phyloP scores from a whole-genome alignment of 2,797 vertebrate species.

The Karalla daura region DNA sequence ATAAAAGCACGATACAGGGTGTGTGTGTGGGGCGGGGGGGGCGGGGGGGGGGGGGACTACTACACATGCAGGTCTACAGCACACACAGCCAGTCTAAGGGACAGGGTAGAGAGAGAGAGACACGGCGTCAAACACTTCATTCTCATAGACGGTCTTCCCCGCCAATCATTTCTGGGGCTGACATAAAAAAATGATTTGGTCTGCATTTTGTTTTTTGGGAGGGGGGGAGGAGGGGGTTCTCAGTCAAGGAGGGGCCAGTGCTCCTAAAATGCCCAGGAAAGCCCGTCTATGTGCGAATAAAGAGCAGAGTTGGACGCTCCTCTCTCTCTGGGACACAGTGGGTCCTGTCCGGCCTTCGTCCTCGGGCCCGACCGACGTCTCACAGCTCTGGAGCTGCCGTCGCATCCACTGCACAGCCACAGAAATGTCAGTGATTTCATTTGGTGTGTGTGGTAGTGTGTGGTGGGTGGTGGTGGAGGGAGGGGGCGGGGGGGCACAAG shows the following conservation, averaged over 20 bases:
- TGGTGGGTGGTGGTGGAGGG: too few relatives aligned
- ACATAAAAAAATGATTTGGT: constrained; percentile 53
- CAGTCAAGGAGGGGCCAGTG: too few relatives aligned
- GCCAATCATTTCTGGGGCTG: constrained; percentile 45
- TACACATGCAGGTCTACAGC: constrained; percentile 82
- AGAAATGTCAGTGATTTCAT: constrained; percentile 75
- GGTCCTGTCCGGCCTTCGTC: too few relatives aligned
- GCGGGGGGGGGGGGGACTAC: too few relatives aligned
- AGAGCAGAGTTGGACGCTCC: neutral
- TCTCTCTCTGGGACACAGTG: constrained; percentile 18
- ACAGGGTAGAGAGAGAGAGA: constrained; percentile 78
- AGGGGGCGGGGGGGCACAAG: too few relatives aligned
- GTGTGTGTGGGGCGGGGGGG: too few relatives aligned
- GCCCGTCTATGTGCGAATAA: neutral
- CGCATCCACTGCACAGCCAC: constrained; percentile 69
- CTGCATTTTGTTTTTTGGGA: constrained; percentile 29
- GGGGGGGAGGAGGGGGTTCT: too few relatives aligned
- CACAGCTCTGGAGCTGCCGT: too few relatives aligned
- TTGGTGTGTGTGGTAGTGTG: constrained; percentile 35
- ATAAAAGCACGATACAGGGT: constrained; percentile 74
- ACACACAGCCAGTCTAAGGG: constrained; percentile 87
- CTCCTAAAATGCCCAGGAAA: constrained; percentile 27
- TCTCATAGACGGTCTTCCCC: constrained; percentile 10
- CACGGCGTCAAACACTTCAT: constrained; percentile 28
- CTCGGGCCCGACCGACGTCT: too few relatives aligned